phyloP scores from a whole-genome alignment of 2,888 invertebrate species.

The Agapetus fuscipes region DNA sequence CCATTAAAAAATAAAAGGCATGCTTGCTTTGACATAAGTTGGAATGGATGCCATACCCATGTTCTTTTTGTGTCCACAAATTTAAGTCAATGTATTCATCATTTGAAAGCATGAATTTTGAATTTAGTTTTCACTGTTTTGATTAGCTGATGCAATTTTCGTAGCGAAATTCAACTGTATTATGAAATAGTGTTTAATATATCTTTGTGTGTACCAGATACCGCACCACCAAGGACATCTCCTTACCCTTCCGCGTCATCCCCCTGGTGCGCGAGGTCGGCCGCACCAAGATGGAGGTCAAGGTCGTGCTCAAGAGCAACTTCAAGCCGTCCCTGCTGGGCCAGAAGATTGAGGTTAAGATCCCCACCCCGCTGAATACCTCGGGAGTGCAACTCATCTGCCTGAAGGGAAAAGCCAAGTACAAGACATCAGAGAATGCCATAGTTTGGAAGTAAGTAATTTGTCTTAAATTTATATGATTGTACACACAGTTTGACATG shows the following conservation, averaged over 20 bases:
- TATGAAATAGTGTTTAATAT: neutral
- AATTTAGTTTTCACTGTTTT: too few species aligned
- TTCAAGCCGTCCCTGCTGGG: constrained; percentile 97
- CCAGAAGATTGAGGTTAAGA: constrained; percentile 98
- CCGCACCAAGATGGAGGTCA: constrained; percentile 99
- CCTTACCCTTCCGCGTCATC: constrained; percentile 97
- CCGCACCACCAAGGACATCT: constrained; percentile 99
- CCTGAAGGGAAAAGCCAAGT: constrained; percentile 98
- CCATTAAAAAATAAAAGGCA: too few species aligned
- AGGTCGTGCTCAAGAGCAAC: constrained; percentile 97
- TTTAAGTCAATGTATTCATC: too few species aligned
- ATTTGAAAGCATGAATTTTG: too few species aligned
- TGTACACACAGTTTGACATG: too few species aligned
- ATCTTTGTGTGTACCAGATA: constrained; percentile 58
- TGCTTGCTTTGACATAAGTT: too few species aligned
- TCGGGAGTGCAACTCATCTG: constrained; percentile 98
- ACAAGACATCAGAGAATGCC: constrained; percentile 99
- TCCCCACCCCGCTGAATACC: constrained; percentile 97
- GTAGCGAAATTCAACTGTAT: too few species aligned
- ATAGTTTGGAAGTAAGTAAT: constrained; percentile 88
- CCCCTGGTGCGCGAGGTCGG: constrained; percentile 97
- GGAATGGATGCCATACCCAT: too few species aligned
- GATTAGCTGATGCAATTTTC: too few species aligned
- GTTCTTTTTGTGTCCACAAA: too few species aligned
- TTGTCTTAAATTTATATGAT: too few species aligned